These are phyloP conservation scores for Neolamprologus longior DNA, from an alignment of 2,113 vertebrate genomes.

Conservation along the genomic window DNA sequence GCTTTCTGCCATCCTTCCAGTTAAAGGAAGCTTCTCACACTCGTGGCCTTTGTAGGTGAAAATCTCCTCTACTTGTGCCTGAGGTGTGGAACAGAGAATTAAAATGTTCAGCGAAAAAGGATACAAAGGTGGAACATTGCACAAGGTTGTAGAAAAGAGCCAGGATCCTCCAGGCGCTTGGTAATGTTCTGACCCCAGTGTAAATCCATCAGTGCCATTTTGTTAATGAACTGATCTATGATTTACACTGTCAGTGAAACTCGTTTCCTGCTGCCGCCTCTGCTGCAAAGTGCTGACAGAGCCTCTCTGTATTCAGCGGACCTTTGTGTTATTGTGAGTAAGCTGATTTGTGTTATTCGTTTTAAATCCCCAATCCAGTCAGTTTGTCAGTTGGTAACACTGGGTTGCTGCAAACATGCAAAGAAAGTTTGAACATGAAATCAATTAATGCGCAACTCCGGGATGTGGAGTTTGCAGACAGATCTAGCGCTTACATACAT, in stretches of 20 bases:
- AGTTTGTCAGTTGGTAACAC: slow-evolving; percentile 38
- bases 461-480: not conserved
- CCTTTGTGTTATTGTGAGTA: slow-evolving; percentile 44
- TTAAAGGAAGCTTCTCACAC: not conserved
- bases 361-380: slow-evolving; percentile 40
- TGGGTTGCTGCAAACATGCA: slow-evolving; percentile 13
- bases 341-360: slow-evolving; percentile 53
- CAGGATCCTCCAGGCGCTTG: slow-evolving; percentile 28
- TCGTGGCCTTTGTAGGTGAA: not conserved
- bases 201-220: slow-evolving; percentile 63
- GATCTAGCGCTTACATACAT: not conserved
- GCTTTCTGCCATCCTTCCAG: not conserved
- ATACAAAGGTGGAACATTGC: slow-evolving; percentile 21
- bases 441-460: not conserved
- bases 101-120: slow-evolving; percentile 37
- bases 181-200: slow-evolving; percentile 51
- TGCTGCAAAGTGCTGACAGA: slow-evolving; percentile 48
- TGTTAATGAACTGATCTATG: slow-evolving; percentile 64
- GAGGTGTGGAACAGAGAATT: slow-evolving; percentile 19
- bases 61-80: slow-evolving; percentile 19
- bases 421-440: slow-evolving; percentile 20
- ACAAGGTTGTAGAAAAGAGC: slow-evolving; percentile 40
- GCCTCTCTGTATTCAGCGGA: not conserved
- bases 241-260: slow-evolving; percentile 49
- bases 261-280: slow-evolving; percentile 30